These are phyloP conservation scores for Steinernema hermaphroditum DNA, from an alignment of 2,888 invertebrate genomes.

Conservation along the genomic window DNA sequence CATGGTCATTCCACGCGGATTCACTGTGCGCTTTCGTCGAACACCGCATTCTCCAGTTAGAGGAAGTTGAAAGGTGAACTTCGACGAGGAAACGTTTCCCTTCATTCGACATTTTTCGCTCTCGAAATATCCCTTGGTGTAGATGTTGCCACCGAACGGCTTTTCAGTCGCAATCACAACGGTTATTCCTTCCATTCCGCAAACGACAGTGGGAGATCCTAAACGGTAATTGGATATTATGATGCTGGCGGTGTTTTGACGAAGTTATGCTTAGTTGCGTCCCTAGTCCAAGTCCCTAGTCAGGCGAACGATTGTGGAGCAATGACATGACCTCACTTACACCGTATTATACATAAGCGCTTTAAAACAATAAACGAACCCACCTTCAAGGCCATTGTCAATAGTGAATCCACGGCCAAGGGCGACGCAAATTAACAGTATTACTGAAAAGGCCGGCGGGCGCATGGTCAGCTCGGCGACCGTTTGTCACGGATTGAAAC, in stretches of 20 bases:
- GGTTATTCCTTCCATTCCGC: slow-evolving; percentile 51
- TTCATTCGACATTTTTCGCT: slow-evolving; percentile 49
- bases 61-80: slow-evolving; percentile 38
- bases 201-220: slow-evolving; percentile 53
- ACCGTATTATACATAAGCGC: no score
- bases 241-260: no score
- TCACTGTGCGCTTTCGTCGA: slow-evolving; percentile 53
- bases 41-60: slow-evolving; percentile 58
- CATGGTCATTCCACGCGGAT: slow-evolving; percentile 56
- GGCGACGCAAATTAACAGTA: not conserved
- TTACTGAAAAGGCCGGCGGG: no score
- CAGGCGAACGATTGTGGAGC: not conserved
- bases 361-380: no score
- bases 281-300: not conserved
- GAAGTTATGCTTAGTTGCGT: no score
- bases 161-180: slow-evolving; percentile 47
- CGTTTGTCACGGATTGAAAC: slow-evolving; percentile 14
- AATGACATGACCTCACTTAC: no score
- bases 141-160: slow-evolving; percentile 55
- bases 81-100: slow-evolving; percentile 40
- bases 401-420: not conserved
- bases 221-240: slow-evolving; percentile 21
- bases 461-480: not conserved
- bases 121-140: slow-evolving; percentile 58
- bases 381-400: slow-evolving; percentile 13